phyloP scores from a whole-genome alignment of 2,797 vertebrate species.

The Anas georgica region DNA sequence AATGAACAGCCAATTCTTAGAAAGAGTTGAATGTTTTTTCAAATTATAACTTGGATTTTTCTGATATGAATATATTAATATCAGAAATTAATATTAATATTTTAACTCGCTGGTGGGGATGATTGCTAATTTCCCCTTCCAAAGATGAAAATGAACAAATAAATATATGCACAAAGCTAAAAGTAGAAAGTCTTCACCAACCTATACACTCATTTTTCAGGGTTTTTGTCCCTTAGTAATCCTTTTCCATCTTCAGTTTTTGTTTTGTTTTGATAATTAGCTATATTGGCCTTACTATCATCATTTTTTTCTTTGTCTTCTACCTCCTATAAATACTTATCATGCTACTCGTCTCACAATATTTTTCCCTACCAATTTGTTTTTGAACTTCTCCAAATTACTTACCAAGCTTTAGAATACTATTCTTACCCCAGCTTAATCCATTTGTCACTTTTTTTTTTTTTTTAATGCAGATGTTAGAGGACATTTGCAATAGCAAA shows the following conservation, averaged over 20 bases:
- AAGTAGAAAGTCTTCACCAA: neutral
- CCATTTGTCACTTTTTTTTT: neutral
- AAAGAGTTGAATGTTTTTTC: neutral
- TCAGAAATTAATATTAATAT: neutral
- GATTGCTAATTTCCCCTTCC: neutral
- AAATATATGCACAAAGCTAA: neutral
- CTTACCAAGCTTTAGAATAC: neutral
- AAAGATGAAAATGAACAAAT: neutral
- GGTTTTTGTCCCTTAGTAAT: neutral
- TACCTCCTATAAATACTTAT: neutral
- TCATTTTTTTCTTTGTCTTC: neutral
- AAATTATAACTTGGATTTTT: neutral
- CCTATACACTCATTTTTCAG: neutral
- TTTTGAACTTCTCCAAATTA: neutral
- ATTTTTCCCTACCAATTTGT: neutral
- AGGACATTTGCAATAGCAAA: neutral
- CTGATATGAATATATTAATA: neutral
- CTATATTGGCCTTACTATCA: neutral
- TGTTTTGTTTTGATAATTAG: neutral
- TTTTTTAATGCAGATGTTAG: neutral
- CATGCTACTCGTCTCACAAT: neutral
- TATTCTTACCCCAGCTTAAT: neutral
- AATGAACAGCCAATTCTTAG: neutral
- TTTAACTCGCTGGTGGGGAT: neutral
- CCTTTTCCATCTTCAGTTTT: neutral